Evolutionary conservation across 2,797 vertebrate genomes (phyloP), one percentile per base, ranked within the genome.

Genomic region (Fistularia tabacaria): DNA sequence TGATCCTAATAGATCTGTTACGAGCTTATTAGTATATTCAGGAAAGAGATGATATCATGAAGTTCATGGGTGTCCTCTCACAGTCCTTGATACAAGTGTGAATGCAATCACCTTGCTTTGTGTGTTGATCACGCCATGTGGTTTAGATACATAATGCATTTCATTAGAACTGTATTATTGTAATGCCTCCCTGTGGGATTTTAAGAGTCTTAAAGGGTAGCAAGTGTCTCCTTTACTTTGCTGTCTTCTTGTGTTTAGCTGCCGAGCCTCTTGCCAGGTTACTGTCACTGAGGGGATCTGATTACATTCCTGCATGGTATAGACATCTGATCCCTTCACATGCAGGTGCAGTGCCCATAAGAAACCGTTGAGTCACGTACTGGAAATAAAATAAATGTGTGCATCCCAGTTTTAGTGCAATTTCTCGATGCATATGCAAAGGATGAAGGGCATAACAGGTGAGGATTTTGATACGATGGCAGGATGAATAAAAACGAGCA

Each of bases 31-130:
- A 25, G 25, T 25, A 3, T 25, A 25, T 25, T 25, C 2, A 3
- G 25, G 25, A 5, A 25, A 25, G 25, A 25, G 25, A 25, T 25
- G 25, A 25, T 25, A 25, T 25, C 25, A 25, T 25, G 25, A 25
- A 25, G 25, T 25, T 25, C 25, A 25, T 25, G 42, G 13, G 44
- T 36, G 39, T 48, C 62, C 49, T 42, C 54, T 42, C 6, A 1
- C 25, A 25, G 25, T 25, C 25, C 25, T 25, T 25, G 25, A 25
- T 25, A 25, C 25, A 25, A 25, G 25, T 25, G 25, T 25, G 76
- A 77, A 64, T 79, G 81, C 76, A 85, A 82, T 79, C 71, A 54
- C 67, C 59, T 10, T 71, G 64, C 76, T 86, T 74, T 76, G 90
- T 89, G 72, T 90, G 82, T 25, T 25, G 83, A 86, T 64, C 85